Evolutionary conservation across 2,888 invertebrate species (phyloP).

Genomic region (Dione juno): DNA sequence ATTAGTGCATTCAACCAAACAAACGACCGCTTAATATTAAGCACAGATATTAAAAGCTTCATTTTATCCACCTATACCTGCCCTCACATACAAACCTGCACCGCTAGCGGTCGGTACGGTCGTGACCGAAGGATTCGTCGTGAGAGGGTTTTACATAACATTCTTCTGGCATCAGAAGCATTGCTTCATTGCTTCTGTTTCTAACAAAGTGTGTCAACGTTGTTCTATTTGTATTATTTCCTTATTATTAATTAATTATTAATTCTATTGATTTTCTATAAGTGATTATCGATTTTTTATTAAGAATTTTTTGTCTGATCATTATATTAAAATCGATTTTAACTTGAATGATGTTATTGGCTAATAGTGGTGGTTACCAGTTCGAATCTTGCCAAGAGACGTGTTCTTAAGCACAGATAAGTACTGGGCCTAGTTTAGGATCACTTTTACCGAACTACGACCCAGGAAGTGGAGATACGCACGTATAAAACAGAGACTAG

Average conservation of each 20-base stretch:
- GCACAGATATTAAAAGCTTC: too few species aligned
- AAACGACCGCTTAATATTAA: too few species aligned
- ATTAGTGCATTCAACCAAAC: too few species aligned
- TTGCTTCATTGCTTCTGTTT: conserved; percentile 19
- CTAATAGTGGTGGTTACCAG: too few species aligned
- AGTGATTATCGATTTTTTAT: background rate
- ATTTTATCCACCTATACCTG: background rate
- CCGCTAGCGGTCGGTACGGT: conserved; percentile 35
- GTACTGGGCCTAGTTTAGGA: too few species aligned
- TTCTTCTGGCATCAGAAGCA: conserved; percentile 19
- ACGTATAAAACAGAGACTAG: too few species aligned
- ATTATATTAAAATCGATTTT: background rate
- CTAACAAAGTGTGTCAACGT: background rate
- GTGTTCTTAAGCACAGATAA: too few species aligned
- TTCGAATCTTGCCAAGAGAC: too few species aligned
- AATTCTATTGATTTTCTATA: background rate
- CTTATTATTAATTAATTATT: background rate
- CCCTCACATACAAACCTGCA: background rate
- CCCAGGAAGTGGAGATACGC: too few species aligned
- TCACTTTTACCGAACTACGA: too few species aligned
- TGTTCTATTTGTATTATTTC: background rate
- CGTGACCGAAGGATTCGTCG: conserved; percentile 44
- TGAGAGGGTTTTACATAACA: conserved; percentile 45
- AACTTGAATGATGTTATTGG: too few species aligned
- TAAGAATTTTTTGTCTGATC: background rate